Evolutionary conservation across 2,888 invertebrate species (phyloP).

Genomic region (Apotomis capreana): DNA sequence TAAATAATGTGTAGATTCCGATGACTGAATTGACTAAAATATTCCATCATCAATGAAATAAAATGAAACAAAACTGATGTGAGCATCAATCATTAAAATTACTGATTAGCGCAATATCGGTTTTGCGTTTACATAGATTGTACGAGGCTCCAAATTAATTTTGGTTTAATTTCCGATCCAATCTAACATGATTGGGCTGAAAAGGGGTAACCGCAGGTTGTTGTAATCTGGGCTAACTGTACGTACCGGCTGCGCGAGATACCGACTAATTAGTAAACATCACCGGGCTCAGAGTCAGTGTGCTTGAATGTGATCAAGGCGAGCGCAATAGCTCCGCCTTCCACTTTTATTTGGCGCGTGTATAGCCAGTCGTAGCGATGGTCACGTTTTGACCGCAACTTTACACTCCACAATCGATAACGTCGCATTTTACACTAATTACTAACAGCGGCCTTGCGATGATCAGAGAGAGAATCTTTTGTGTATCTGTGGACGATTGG

Average conservation of each 20-base stretch:
- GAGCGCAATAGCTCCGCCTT: too few species aligned
- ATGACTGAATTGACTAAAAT: too few species aligned
- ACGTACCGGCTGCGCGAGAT: slow-evolving; percentile 25
- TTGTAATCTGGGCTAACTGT: slow-evolving; percentile 29
- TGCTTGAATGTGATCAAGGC: too few species aligned
- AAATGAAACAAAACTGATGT: not conserved
- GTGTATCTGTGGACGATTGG: slow-evolving; percentile 1
- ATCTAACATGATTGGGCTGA: slow-evolving; percentile 24
- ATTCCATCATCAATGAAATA: too few species aligned
- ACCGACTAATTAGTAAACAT: slow-evolving; percentile 37
- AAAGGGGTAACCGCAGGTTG: slow-evolving; percentile 27
- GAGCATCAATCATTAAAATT: not conserved
- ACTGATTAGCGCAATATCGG: not conserved
- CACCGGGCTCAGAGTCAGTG: not conserved
- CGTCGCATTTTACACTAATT: too few species aligned
- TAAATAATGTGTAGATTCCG: too few species aligned
- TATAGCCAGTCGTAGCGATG: too few species aligned
- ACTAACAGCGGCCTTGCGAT: too few species aligned
- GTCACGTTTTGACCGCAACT: too few species aligned
- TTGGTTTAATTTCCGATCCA: slow-evolving; percentile 28
- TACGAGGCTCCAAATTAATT: slow-evolving; percentile 1
- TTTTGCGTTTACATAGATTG: not conserved
- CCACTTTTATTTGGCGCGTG: too few species aligned
- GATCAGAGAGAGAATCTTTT: too few species aligned
- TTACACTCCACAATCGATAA: too few species aligned